phyloP scores from a whole-genome alignment of 2,113 vertebrate genomes.

The Narcine bancroftii region DNA sequence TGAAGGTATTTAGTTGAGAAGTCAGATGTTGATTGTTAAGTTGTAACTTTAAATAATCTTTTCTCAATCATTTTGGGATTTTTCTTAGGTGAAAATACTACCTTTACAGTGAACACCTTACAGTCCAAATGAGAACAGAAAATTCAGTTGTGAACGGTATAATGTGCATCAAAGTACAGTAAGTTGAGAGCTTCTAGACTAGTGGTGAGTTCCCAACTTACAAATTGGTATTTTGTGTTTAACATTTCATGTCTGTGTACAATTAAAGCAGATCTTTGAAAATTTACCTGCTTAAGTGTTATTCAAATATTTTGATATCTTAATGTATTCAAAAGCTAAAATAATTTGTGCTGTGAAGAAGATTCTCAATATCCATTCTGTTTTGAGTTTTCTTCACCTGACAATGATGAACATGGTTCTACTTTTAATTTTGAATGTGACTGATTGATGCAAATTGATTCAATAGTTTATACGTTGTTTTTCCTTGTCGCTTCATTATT shows the following conservation, averaged over 20 bases:
- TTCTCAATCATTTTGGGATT: neutral
- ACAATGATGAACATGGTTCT: too few species aligned
- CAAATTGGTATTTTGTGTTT: neutral
- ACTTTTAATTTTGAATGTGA: neutral
- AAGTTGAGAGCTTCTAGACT: neutral
- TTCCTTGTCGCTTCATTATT: neutral
- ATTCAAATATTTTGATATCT: neutral
- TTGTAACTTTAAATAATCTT: neutral
- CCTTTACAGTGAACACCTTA: neutral
- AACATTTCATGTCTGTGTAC: neutral
- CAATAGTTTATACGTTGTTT: neutral
- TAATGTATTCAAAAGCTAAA: neutral
- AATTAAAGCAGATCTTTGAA: neutral
- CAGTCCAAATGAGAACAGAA: slow-evolving; percentile 20
- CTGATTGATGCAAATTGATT: neutral
- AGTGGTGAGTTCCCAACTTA: slow-evolving; percentile 22
- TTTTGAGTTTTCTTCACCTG: neutral
- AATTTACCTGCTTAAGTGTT: neutral
- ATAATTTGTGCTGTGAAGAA: neutral
- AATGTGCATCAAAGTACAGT: neutral
- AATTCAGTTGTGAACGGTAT: slow-evolving; percentile 2
- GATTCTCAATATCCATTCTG: neutral
- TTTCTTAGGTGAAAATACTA: neutral
- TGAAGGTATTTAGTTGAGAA: neutral
- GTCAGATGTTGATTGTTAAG: neutral